Evolutionary conservation across 2,888 invertebrate species (phyloP).

Genomic region (Rhagonycha lutea): DNA sequence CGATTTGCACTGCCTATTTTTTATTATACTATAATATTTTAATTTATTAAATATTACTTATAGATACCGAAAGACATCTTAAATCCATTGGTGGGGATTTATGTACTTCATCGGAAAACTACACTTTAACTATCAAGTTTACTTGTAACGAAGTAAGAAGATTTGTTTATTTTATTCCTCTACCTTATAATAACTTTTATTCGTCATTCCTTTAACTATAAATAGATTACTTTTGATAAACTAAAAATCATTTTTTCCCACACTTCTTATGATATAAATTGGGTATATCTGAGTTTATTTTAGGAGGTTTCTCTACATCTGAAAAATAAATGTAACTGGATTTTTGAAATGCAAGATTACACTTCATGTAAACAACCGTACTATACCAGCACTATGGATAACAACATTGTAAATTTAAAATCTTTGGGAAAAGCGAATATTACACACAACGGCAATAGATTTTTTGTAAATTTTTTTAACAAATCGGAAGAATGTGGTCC

Average conservation of each 20-base stretch:
- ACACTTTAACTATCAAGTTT: background rate
- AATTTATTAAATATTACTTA: background rate
- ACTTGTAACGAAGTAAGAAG: background rate
- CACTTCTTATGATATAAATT: no score
- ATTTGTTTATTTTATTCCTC: background rate
- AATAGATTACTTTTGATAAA: no score
- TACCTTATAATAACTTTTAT: no score
- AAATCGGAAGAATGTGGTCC: slow-evolving; percentile 2
- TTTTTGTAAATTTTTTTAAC: slow-evolving; percentile 12
- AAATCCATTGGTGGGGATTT: background rate
- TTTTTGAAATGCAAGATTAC: background rate
- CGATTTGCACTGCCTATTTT: no score
- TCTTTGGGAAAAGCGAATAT: slow-evolving; percentile 2
- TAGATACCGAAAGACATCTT: background rate
- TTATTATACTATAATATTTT: background rate
- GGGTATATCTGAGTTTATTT: background rate
- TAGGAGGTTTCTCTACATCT: background rate
- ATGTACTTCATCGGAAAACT: background rate
- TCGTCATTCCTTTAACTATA: no score
- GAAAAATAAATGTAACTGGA: background rate
- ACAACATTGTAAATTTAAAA: slow-evolving; percentile 11
- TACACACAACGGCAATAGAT: background rate
- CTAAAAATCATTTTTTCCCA: background rate
- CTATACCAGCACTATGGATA: background rate
- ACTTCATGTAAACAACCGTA: background rate